phyloP scores from a whole-genome alignment of 2,113 vertebrate species.

The Platysteira castanea region DNA sequence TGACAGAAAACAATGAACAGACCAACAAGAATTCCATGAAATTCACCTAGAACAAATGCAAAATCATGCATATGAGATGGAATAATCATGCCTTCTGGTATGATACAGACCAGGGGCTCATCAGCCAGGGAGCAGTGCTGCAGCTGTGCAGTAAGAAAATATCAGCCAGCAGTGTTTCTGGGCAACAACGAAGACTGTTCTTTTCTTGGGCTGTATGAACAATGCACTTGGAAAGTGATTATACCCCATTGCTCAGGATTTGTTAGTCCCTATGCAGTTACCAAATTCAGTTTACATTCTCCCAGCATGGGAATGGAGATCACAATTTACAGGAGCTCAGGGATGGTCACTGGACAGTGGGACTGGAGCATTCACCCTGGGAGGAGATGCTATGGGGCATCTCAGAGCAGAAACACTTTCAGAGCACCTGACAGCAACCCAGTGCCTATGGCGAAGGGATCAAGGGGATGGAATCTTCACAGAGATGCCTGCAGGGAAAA shows the following conservation, averaged over 20 bases:
- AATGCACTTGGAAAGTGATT: background rate
- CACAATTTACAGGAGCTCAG: background rate
- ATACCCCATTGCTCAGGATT: background rate
- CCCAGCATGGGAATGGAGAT: background rate
- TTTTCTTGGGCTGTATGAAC: background rate
- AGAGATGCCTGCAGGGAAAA: background rate
- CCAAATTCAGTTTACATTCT: background rate
- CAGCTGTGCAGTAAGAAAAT: background rate
- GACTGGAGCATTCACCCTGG: background rate
- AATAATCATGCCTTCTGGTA: background rate
- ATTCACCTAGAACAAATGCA: background rate
- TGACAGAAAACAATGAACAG: background rate
- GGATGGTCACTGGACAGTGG: fast-evolving
- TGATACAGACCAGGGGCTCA: background rate
- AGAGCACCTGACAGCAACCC: background rate
- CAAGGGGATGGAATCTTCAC: background rate
- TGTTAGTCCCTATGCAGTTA: background rate
- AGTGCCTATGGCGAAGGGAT: background rate
- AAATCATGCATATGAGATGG: background rate
- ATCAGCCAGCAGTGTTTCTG: background rate
- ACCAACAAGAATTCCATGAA: background rate
- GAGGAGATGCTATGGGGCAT: background rate
- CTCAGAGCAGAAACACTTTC: background rate
- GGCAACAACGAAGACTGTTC: fast-evolving
- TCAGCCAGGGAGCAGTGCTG: background rate